A percentile compares a stretch with the other conserved stretches of the same genome.
phyloP scores from a whole-genome alignment of 2,113 vertebrate genomes.

The Chrysochloris asiatica region DNA sequence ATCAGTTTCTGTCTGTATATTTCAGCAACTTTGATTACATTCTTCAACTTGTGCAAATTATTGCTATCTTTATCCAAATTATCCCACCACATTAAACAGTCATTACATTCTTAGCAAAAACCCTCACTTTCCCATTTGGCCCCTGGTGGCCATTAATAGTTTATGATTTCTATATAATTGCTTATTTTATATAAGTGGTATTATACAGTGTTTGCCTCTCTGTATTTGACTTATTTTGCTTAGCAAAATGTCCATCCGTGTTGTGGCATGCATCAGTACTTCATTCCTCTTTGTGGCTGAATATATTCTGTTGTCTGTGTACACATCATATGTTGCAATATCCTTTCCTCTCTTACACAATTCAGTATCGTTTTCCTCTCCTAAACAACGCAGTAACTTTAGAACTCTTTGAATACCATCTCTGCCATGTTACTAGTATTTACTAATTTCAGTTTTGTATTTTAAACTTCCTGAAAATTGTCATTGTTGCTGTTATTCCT shows the following conservation, averaged over 20 bases:
- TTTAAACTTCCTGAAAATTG: not conserved
- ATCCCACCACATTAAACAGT: too few relatives aligned
- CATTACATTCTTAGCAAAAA: too few relatives aligned
- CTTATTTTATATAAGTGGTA: too few relatives aligned
- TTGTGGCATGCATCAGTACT: too few relatives aligned
- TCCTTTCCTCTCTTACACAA: too few relatives aligned
- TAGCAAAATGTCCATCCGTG: too few relatives aligned
- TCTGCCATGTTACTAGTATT: not conserved
- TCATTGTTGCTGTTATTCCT: not conserved
- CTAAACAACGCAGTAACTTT: not conserved
- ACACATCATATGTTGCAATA: not conserved
- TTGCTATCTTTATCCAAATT: not conserved
- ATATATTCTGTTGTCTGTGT: not conserved
- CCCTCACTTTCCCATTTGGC: too few relatives aligned
- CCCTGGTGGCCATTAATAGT: too few relatives aligned
- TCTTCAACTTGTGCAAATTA: not conserved
- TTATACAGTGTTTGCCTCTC: too few relatives aligned
- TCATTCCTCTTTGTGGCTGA: not conserved
- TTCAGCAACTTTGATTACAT: not conserved
- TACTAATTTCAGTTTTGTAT: too few relatives aligned
- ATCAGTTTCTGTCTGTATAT: not conserved
- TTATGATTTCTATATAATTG: too few relatives aligned
- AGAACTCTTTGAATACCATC: not conserved
- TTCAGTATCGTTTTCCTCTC: not conserved
- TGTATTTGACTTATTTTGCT: too few relatives aligned